Percentiles rank a stretch among this genome's conserved stretches.
phyloP scores from a whole-genome alignment of 2,797 vertebrate genomes.

The Synaphobranchus kaupii region DNA sequence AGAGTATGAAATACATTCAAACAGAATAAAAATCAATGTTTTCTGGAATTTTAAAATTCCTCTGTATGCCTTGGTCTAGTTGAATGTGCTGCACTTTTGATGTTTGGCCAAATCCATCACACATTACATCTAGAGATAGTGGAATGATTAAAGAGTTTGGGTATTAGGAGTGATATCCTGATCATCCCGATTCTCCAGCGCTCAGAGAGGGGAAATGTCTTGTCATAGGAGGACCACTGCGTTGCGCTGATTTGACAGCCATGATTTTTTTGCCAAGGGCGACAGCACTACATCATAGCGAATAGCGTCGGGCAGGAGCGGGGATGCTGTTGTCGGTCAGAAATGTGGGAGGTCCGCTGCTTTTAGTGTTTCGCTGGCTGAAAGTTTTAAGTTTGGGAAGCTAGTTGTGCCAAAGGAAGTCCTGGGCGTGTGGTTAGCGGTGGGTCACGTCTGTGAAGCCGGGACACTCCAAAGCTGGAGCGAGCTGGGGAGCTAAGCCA shows the following conservation, averaged over 20 bases:
- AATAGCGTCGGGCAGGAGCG: not conserved
- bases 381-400: not conserved
- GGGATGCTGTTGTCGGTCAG: not conserved
- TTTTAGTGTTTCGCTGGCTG: not conserved
- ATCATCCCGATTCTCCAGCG: not conserved
- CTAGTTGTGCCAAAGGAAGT: not conserved
- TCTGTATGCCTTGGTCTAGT: not conserved
- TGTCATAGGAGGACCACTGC: not conserved
- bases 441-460: not conserved
- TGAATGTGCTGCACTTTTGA: not conserved
- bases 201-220: not conserved
- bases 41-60: not conserved
- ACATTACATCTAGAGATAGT: conserved; percentile 25
- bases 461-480: not conserved
- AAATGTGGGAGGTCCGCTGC: not conserved
- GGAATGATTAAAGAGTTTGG: conserved; percentile 26
- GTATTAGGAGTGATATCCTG: conserved; percentile 35
- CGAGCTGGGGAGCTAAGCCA: not conserved
- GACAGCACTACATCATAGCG: not conserved
- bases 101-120: conserved; percentile 2
- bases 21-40: too few relatives aligned
- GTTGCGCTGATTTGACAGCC: not conserved
- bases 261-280: not conserved
- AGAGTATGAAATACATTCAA: not conserved
- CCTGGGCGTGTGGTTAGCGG: not conserved